These are phyloP conservation scores for Theristicus caerulescens DNA, from an alignment of 2,113 vertebrate genomes.

Conservation along the genomic window DNA sequence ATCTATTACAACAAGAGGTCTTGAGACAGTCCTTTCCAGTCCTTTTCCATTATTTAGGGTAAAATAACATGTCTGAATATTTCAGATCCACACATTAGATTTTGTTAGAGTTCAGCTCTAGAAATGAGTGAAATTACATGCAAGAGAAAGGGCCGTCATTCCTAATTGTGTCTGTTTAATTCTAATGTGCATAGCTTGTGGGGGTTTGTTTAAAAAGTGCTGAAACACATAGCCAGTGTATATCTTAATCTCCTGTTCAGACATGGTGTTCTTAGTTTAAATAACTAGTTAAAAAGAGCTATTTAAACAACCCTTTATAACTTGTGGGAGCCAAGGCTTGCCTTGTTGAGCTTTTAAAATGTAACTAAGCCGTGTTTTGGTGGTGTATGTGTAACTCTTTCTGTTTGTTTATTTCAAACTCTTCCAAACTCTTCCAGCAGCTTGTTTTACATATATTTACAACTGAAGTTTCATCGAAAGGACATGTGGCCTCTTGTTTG, in stretches of 20 bases:
- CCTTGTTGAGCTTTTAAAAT: not conserved
- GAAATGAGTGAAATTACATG: not conserved
- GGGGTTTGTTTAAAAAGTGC: not conserved
- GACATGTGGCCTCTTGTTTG: conserved; percentile 58
- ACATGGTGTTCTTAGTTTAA: not conserved
- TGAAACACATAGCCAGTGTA: not conserved
- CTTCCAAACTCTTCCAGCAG: conserved; percentile 20
- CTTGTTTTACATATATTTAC: conserved; percentile 56
- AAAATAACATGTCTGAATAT: not conserved
- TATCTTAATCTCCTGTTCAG: conserved; percentile 17
- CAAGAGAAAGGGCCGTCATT: not conserved
- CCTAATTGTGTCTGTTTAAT: not conserved
- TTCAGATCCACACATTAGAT: not conserved
- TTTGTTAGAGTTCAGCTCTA: not conserved
- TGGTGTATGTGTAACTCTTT: not conserved
- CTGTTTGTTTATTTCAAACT: conserved; percentile 57
- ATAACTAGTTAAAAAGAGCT: not conserved
- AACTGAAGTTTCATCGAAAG: conserved; percentile 59
- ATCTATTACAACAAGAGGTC: not conserved
- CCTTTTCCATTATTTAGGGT: not conserved
- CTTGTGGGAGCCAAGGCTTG: conserved; percentile 9
- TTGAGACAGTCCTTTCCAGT: not conserved
- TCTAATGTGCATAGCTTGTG: not conserved
- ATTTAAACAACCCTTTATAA: not conserved
- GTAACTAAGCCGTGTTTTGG: not conserved